Conservation (phyloP, 2,113 vertebrate genomes). For the Anguilla rostrata region DNA sequence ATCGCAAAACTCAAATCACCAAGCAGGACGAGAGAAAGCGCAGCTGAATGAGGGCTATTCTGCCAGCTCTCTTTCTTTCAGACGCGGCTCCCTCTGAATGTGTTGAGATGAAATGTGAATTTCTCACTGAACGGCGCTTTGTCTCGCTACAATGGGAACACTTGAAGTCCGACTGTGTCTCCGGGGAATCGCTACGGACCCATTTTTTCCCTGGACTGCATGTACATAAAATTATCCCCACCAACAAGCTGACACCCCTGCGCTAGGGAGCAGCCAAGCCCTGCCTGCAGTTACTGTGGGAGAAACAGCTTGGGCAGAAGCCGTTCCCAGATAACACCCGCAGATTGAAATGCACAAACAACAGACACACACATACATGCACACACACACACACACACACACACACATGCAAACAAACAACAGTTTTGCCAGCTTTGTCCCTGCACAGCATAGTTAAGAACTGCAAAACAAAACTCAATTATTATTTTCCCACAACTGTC, state of each 20-base stretch:
- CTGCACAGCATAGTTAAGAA: background rate
- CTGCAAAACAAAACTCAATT: background rate
- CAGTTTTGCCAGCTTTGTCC: background rate
- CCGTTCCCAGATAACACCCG: conserved; percentile 19
- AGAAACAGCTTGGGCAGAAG: conserved; percentile 10
- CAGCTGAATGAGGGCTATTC: background rate
- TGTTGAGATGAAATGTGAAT: conserved; percentile 11
- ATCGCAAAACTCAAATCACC: conserved; percentile 18
- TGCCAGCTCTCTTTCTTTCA: background rate
- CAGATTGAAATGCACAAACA: background rate
- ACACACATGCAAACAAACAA: conserved; percentile 1
- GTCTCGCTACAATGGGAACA: conserved; percentile 16
- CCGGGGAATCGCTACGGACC: background rate
- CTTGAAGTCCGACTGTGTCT: conserved; percentile 17
- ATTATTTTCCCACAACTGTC: conserved; percentile 4
- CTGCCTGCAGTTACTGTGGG: conserved; percentile 22
- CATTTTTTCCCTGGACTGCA: conserved; percentile 12
- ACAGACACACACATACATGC: conserved; percentile 9
- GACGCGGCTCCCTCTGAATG: background rate
- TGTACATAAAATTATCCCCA: conserved; percentile 20
- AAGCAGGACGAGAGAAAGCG: background rate
- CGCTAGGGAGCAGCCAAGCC: conserved; percentile 2
- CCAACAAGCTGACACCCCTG: conserved; percentile 13
- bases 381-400: conserved; percentile 2
- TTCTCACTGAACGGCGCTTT: conserved; percentile 14